Base-by-base conservation (phyloP, 2,888 invertebrate genomes). In the Saturnia japonica region DNA sequence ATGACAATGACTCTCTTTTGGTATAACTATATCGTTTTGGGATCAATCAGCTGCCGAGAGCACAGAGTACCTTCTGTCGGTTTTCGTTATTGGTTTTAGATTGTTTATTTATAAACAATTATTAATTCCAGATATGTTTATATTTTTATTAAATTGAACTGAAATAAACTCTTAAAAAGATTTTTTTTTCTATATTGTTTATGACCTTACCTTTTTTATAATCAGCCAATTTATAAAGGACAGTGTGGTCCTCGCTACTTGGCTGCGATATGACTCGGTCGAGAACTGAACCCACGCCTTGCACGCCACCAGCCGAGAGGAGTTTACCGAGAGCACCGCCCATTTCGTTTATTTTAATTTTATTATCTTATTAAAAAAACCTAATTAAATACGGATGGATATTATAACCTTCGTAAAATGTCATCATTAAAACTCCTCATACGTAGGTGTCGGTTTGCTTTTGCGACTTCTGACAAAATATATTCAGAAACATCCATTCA, bases 181-280 rank as follows among this genome's bases (percentile, higher is more conserved):
- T n/a, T n/a, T n/a, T n/a, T 47, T 67, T n/a, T 40, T 19, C 42
- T 57, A 69, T 28, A 45, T 70, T 57, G 47, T 71, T 71, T 28
- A 54, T 62, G 54, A 9, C n/a, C 19, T 8, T 79, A 96, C 96
- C 97, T 91, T 98, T 97, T 86, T 98, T 98, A 87, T 98, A 98
- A 91, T 98, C 97, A 11, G 98, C 98, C 72, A 98, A 93, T 84
- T 97, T 97, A 87, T 98, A 98, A 0, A 98, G 94, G 40, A 98
- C 95, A 77, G 98, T 98, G 84, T 97, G 97, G 83, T 97, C 97
- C 83, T 97, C 96, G 80, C 96, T 96, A 72, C 97, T 96, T 0
- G 97, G 96, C 81, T 98, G 98, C 22, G 98, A 98, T 83, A 98
- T 98, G 75, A 98, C 98, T 67, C 97, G 95, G 87, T 98, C 98